A percentile compares a stretch with the other conserved stretches of the same genome.
phyloP scores from a whole-genome alignment of 2,888 invertebrate genomes.

The Bedellia somnulentella region DNA sequence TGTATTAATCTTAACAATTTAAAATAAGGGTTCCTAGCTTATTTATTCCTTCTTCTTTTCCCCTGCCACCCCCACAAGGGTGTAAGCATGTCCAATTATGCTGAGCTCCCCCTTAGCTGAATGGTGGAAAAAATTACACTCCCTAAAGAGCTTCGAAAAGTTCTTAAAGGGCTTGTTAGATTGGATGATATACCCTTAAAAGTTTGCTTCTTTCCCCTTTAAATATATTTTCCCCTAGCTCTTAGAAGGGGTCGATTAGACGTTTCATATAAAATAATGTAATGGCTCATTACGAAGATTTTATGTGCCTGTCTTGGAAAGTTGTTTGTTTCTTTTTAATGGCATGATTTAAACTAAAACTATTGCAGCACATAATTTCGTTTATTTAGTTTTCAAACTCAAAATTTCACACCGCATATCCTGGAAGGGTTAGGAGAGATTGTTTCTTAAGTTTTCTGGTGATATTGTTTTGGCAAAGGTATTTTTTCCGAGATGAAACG shows the following conservation, averaged over 20 bases:
- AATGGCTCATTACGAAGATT: too few relatives aligned
- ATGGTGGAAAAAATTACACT: neutral
- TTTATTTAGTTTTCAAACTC: neutral
- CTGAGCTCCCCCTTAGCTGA: conserved; percentile 15
- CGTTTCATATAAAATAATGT: too few relatives aligned
- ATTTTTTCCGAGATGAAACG: neutral
- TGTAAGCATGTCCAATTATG: conserved; percentile 9
- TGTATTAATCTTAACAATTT: conserved; percentile 45
- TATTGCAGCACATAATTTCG: neutral
- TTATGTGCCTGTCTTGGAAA: neutral
- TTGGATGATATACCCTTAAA: conserved; percentile 17
- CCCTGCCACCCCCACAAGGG: conserved; percentile 17
- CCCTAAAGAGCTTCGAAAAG: conserved; percentile 7
- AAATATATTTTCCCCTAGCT: conserved; percentile 37
- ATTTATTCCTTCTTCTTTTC: conserved; percentile 45
- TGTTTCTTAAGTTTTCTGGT: too few relatives aligned
- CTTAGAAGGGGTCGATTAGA: too few relatives aligned
- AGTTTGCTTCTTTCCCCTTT: conserved; percentile 21
- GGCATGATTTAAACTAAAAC: neutral
- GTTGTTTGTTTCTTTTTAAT: neutral
- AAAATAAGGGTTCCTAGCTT: conserved; percentile 34
- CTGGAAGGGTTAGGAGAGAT: too few relatives aligned
- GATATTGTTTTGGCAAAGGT: neutral
- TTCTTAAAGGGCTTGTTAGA: conserved; percentile 17
- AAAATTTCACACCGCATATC: neutral